Base-by-base conservation (phyloP, 2,113 vertebrate genomes). In the Fulmarus glacialis region DNA sequence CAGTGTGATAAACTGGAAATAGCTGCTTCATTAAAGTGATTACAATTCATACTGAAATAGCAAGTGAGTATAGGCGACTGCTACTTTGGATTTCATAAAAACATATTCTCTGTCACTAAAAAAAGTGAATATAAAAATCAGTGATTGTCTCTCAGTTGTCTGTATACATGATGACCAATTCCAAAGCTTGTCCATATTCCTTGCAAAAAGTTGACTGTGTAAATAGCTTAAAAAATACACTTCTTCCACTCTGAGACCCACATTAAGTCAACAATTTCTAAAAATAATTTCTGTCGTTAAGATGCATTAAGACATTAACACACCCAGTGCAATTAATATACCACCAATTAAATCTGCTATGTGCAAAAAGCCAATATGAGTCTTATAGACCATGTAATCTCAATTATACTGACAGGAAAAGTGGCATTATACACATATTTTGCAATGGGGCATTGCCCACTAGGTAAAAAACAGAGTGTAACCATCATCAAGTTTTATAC, bases 1-100 rank as follows among this genome's bases (percentile, higher is more conserved):
- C 34, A 40, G 32, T 67, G 58, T 20, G 59, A 77, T 55, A 77
- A 91, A 77, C 53, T 83, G 59, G 64, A 89, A 88, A 85, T 34
- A 72, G 53, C 22, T 92, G 67, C 81, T 93, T 83, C 93, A 81
- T 94, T 91, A 97, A 75, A 96, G 58, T 22, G 20, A 91, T 47
- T 78, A 89, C 75, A 87, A 70, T 38, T 83, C 42, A 38, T 18
- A 86, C 45, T 62, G 50, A 90, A 90, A 80, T 22, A 86, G 62
- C 48, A 70, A 82, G 55, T 36, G 12, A 26, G 4, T 56, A 79
- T 6, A 75, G 62, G 27, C 0, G 1, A 92, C 26, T 58, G 48
- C n/a, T 82, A 15, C 59, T 90, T 72, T 58, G n/a, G 67, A 95
- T 83, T 94, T 88, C 62, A 72, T 18, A 82, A 56, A 74, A 97